Evolutionary conservation across 2,888 invertebrate genomes (phyloP), one percentile per base, ranked within the genome.

Genomic region (Lysandra bellargus): DNA sequence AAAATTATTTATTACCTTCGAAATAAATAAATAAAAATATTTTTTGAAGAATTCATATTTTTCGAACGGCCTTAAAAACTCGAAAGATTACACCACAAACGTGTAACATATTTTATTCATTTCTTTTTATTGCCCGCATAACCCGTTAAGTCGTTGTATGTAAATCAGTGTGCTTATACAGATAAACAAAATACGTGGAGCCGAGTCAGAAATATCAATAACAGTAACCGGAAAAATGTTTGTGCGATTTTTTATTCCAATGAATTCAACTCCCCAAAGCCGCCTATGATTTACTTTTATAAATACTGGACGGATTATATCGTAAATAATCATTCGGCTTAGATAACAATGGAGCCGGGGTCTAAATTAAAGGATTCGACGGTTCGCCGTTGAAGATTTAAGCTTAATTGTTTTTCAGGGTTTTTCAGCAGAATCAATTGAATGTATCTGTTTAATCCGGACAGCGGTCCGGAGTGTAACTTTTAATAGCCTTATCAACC

Each of bases 401-500:
- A 61, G 69, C 75, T 78, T 81, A 79, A 79, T 80, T 81, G 80
- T 61, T 49, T 64, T 72, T 60, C 49, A 85, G 85, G 85, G 82
- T 87, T 89, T 76, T 91, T 85, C 88, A 88, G 86, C 87, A 84
- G 84, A 86, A 88, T 90, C 86, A 84, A 87, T 87, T 85, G 85
- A 86, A 86, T 85, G 86, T 89, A 88, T 90, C 87, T 87, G 85
- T 86, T 89, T 89, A 89, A 91, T 91, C 88, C 90, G 87, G 86
- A 83, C 87, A 84, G 86, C 87, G 87, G 88, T 88, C 89, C 87
- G 85, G 85, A 89, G 90, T 88, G 91, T 91, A 92, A 94, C 91
- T 94, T 94, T 92, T 93, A 93, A 94, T 93, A 94, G 92, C 91
- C 91, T 93, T 94, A 94, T 94, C 92, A 89, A 91, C 89, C 88